A percentile compares a stretch with the other conserved stretches of the same genome.
These are phyloP conservation scores for Epizoanthus ramosus DNA, from an alignment of 92 coral and sea anemone genomes.

Conservation along the genomic window DNA sequence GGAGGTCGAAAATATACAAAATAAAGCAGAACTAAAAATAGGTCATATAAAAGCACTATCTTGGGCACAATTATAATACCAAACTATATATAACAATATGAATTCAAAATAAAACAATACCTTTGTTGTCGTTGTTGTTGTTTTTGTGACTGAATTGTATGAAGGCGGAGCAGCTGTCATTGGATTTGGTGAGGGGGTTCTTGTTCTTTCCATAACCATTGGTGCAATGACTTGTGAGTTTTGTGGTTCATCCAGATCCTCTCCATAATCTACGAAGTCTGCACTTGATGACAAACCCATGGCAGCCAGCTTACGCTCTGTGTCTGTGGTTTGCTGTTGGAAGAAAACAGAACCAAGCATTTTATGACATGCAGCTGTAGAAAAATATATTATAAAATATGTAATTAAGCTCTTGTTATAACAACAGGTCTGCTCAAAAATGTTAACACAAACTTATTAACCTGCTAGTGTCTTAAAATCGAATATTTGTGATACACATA, in stretches of 20 bases:
- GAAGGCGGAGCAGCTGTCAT: constrained; percentile 66
- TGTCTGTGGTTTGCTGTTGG: constrained; percentile 85
- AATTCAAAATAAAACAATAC: constrained; percentile 6
- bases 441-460: not conserved
- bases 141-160: constrained; percentile 58
- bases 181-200: constrained; percentile 77
- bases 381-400: no score
- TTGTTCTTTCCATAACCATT: constrained; percentile 48
- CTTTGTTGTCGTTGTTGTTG: constrained; percentile 39
- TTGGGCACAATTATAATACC: not conserved
- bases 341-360: not conserved
- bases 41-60: not conserved
- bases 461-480: no score
- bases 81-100: not conserved
- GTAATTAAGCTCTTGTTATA: not conserved
- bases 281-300: constrained; percentile 96
- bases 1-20: no score
- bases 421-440: not conserved
- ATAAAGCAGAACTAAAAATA: no score
- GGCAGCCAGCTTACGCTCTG: constrained; percentile 96
- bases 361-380: not conserved
- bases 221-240: constrained; percentile 92
- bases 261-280: constrained; percentile 82
- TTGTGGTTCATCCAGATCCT: constrained; percentile 66
- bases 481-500: no score